Conservation (phyloP, 2,113 vertebrate species). For the Edolisoma coerulescens region DNA sequence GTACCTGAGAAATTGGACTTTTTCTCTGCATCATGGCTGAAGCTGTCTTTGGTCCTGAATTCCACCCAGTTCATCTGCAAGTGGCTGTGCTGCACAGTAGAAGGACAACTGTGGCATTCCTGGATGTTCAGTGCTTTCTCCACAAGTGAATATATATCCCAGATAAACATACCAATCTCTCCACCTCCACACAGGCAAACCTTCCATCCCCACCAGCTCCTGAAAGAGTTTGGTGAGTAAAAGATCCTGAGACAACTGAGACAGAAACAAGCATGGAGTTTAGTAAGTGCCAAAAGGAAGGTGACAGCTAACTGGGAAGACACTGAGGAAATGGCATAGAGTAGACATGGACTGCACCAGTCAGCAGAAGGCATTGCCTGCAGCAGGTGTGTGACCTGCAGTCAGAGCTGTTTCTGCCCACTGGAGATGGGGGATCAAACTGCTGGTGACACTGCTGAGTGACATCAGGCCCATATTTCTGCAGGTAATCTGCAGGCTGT, state of each 20-base stretch:
- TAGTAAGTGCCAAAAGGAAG: background rate
- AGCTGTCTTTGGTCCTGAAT: background rate
- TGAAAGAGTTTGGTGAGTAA: background rate
- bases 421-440: background rate
- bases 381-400: background rate
- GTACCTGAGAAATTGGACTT: fast-evolving
- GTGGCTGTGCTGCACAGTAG: background rate
- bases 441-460: background rate
- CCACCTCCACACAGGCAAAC: background rate
- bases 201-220: background rate
- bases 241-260: background rate
- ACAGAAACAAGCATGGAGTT: background rate
- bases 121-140: background rate
- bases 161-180: background rate
- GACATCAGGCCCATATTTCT: background rate
- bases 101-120: background rate
- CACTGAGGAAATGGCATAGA: too few relatives aligned
- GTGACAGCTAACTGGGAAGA: background rate
- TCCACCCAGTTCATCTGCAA: background rate
- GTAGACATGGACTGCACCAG: background rate
- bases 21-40: background rate
- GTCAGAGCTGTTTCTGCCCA: background rate
- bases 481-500: background rate
- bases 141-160: background rate
- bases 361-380: background rate